Conservation (phyloP, 2,113 vertebrate species). For the Neolamprologus falcicula region DNA sequence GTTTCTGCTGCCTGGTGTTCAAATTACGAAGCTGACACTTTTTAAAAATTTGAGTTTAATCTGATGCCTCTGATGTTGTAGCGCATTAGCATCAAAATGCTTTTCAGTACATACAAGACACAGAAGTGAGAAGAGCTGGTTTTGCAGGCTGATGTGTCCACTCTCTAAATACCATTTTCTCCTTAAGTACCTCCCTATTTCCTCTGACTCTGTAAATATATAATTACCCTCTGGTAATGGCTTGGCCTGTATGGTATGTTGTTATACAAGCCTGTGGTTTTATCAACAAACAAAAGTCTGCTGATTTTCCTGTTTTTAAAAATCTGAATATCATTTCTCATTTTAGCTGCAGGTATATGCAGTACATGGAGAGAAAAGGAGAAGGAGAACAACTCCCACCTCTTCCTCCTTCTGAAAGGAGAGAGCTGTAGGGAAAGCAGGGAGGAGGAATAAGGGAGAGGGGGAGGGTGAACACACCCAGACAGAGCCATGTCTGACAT, state of each 20-base stretch:
- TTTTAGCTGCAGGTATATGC: conserved; percentile 12
- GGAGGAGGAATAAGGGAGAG: conserved; percentile 34
- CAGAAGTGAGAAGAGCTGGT: background rate
- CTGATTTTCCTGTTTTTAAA: background rate
- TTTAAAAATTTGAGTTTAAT: background rate
- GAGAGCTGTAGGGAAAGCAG: conserved; percentile 25
- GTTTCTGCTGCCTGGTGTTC: background rate
- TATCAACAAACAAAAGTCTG: background rate
- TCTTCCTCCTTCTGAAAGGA: conserved; percentile 19
- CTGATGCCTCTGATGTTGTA: background rate
- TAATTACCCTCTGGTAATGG: conserved; percentile 4
- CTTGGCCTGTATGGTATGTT: background rate
- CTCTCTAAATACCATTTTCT: conserved; percentile 2
- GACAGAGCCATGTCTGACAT: conserved; percentile 66
- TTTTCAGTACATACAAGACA: background rate
- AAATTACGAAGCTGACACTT: background rate
- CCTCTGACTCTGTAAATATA: conserved; percentile 1
- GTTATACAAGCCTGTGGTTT: background rate
- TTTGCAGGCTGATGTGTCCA: background rate
- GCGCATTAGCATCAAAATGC: background rate
- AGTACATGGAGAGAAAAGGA: background rate
- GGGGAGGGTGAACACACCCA: conserved; percentile 67
- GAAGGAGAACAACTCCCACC: conserved; percentile 6
- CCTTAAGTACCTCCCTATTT: background rate
- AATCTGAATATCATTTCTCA: background rate